Conservation (phyloP, 2,888 invertebrate species). For the Scelioninae gen. 1 region DNA sequence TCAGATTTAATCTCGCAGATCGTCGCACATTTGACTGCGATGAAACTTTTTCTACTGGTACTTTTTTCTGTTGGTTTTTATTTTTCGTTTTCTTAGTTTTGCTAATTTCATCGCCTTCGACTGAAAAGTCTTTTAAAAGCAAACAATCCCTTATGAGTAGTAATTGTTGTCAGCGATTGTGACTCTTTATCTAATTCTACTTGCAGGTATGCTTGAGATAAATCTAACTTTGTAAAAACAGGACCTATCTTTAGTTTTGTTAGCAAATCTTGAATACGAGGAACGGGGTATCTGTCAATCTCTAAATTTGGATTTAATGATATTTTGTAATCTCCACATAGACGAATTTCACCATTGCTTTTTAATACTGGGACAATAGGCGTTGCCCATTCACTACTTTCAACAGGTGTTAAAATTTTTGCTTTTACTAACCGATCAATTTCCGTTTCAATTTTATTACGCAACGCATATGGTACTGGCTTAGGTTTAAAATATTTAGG, state of each 20-base stretch:
- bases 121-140: too few species aligned
- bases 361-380: conserved; percentile 40
- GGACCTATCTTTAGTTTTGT: conserved; percentile 54
- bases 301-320: conserved; percentile 73
- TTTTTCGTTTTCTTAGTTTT: too few species aligned
- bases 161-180: conserved; percentile 73
- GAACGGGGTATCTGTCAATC: conserved; percentile 73
- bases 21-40: too few species aligned
- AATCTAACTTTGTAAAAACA: conserved; percentile 75
- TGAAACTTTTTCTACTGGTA: too few species aligned
- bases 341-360: conserved; percentile 46
- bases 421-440: conserved; percentile 46
- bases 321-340: conserved; percentile 74
- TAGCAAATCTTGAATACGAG: conserved; percentile 74
- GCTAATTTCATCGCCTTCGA: too few species aligned
- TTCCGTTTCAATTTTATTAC: conserved; percentile 35
- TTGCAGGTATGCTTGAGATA: conserved; percentile 79
- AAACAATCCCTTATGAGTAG: conserved; percentile 74
- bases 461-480: conserved; percentile 51
- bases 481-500: conserved; percentile 58
- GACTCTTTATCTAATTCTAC: conserved; percentile 75
- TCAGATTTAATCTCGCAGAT: too few species aligned
- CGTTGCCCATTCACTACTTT: conserved; percentile 27
- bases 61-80: too few species aligned
- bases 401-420: conserved; percentile 35